A percentile compares a stretch with the other conserved stretches of the same genome.
phyloP scores from a whole-genome alignment of 2,113 vertebrate species.

The Plecturocebus donacophilus region DNA sequence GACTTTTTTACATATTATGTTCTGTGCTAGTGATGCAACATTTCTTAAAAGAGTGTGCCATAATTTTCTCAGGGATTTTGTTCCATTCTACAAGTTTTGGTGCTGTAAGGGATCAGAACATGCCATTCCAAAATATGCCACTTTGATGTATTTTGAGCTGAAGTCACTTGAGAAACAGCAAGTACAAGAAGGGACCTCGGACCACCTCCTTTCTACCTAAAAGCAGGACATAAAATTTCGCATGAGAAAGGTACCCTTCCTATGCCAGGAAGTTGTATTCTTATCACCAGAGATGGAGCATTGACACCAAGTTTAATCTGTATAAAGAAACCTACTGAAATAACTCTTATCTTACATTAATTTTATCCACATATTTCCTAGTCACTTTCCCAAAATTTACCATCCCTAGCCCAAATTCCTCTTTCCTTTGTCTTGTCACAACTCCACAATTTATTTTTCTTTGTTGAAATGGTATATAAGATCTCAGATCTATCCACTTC shows the following conservation, averaged over 20 bases:
- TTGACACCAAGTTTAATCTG: neutral
- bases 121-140: neutral
- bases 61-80: neutral
- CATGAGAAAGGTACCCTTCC: neutral
- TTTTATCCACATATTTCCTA: neutral
- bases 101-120: neutral
- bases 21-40: neutral
- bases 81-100: neutral
- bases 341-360: neutral
- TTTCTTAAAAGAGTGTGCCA: neutral
- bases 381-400: neutral
- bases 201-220: neutral
- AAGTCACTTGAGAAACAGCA: neutral
- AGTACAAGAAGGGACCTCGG: neutral
- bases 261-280: neutral
- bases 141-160: neutral
- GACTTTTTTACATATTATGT: neutral
- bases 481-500: neutral
- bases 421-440: neutral
- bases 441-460: neutral
- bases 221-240: neutral
- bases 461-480: neutral
- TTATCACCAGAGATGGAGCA: neutral
- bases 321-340: neutral
- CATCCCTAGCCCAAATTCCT: neutral